Evolutionary conservation across 2,888 invertebrate species (phyloP).

Genomic region (Oxycera nigricornis): DNA sequence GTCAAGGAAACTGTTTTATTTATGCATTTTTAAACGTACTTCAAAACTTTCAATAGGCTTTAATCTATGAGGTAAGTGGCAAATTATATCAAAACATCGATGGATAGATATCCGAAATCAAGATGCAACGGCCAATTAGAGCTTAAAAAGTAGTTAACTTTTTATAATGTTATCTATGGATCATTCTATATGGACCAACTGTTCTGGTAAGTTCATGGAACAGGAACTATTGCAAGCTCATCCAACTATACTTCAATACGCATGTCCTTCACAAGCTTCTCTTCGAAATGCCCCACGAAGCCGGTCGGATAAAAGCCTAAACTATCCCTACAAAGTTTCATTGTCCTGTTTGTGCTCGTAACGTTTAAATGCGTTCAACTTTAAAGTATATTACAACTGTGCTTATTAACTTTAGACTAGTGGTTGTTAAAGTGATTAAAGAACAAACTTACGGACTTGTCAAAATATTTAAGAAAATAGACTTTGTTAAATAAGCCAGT

Average conservation of each 20-base stretch:
- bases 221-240: too few species aligned
- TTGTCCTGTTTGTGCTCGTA: slow-evolving; percentile 13
- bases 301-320: slow-evolving; percentile 11
- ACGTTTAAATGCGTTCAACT: neutral
- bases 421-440: neutral
- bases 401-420: neutral
- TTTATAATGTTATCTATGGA: too few species aligned
- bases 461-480: neutral
- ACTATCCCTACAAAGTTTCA: slow-evolving; percentile 9
- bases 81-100: too few species aligned
- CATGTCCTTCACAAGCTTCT: slow-evolving; percentile 12
- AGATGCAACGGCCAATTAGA: too few species aligned
- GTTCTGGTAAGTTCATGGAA: too few species aligned
- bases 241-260: neutral
- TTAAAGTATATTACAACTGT: neutral
- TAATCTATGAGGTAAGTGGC: too few species aligned
- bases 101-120: too few species aligned
- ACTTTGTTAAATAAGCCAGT: neutral
- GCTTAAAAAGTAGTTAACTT: too few species aligned
- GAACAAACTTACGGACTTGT: neutral
- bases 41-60: too few species aligned
- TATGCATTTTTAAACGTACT: too few species aligned
- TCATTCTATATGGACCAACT: too few species aligned
- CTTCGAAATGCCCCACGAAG: neutral
- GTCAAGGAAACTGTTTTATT: too few species aligned